These are phyloP conservation scores for Pipistrellus pipistrellus DNA, from an alignment of 2,797 vertebrate species.

Conservation along the genomic window DNA sequence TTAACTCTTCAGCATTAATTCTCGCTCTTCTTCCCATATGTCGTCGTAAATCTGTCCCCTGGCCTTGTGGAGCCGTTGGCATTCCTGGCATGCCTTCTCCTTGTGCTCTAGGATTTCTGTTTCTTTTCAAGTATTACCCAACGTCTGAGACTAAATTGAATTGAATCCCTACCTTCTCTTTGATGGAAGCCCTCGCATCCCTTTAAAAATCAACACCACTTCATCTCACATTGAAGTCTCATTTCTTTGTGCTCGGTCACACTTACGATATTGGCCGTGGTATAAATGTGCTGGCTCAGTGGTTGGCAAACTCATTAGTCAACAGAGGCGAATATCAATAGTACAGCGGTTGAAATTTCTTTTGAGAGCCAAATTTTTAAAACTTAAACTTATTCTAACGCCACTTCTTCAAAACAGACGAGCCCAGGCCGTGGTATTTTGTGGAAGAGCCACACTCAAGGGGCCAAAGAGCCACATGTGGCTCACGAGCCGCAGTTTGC, in stretches of 20 bases:
- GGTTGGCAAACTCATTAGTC: too few species aligned
- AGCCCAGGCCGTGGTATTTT: too few species aligned
- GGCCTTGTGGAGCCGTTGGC: background rate
- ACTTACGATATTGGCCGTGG: too few species aligned
- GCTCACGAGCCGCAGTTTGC: too few species aligned
- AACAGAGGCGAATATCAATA: too few species aligned
- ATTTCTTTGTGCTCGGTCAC: background rate
- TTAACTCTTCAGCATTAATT: background rate
- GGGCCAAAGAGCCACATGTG: too few species aligned
- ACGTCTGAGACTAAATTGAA: background rate
- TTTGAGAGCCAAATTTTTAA: too few species aligned
- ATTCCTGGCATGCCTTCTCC: background rate
- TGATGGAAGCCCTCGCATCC: fast-evolving
- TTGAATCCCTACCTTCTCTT: background rate
- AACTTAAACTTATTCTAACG: too few species aligned
- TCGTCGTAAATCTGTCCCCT: background rate
- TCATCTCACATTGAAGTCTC: background rate
- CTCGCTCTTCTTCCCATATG: background rate
- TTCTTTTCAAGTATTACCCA: background rate
- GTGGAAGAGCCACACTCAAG: too few species aligned
- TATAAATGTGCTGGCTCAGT: too few species aligned
- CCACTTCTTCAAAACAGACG: too few species aligned
- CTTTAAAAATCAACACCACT: background rate
- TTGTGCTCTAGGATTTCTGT: background rate
- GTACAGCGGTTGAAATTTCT: too few species aligned